A percentile compares a stretch with the other conserved stretches of the same genome.
Evolutionary conservation across 2,113 vertebrate species (phyloP).

Genomic region (Lasiurus borealis): DNA sequence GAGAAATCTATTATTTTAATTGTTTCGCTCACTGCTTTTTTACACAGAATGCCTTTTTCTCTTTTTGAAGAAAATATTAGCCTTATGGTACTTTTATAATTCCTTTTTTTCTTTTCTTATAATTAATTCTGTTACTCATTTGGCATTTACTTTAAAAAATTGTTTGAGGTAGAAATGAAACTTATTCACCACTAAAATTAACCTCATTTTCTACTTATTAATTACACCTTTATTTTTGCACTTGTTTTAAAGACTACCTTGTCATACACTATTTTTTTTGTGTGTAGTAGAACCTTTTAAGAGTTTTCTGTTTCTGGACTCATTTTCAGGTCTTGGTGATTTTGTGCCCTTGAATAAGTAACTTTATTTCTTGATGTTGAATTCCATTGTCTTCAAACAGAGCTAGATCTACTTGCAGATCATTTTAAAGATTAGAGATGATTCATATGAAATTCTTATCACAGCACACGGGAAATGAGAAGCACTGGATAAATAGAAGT

Average conservation of each 20-base stretch:
- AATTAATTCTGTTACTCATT: neutral
- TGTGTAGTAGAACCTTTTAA: neutral
- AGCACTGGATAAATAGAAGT: neutral
- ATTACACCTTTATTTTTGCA: constrained; percentile 2
- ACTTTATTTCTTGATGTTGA: neutral
- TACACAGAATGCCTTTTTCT: neutral
- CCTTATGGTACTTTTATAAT: neutral
- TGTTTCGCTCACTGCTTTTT: neutral
- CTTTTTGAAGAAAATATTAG: constrained; percentile 31
- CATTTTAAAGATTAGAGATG: constrained; percentile 44
- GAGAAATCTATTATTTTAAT: constrained; percentile 29
- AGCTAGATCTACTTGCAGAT: neutral
- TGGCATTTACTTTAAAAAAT: neutral
- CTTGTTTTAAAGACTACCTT: neutral
- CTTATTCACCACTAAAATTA: constrained; percentile 24
- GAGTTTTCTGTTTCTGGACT: neutral
- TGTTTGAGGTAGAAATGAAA: neutral
- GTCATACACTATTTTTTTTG: neutral
- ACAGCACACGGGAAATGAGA: neutral
- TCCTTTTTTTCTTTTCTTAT: neutral
- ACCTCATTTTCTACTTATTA: neutral
- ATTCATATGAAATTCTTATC: constrained; percentile 46
- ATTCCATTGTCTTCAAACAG: neutral
- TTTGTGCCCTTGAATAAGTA: constrained; percentile 24
- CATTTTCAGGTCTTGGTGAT: neutral